Evolutionary conservation across 2,888 invertebrate species (phyloP).

Genomic region (Hydriomena furcata): DNA sequence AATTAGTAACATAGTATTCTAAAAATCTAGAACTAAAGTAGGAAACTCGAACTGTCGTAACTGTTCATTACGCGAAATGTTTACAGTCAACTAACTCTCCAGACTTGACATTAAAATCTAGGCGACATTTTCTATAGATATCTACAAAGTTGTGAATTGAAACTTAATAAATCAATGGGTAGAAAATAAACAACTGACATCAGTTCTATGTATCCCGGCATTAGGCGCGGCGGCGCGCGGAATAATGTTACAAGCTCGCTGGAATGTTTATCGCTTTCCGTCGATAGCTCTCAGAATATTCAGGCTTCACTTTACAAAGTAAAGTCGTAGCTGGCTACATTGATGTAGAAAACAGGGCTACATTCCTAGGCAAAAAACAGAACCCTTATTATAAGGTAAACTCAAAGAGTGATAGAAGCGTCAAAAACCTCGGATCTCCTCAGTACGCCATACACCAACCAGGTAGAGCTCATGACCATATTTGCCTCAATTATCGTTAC

Average conservation of each 20-base stretch:
- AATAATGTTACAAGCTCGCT: conserved; percentile 27
- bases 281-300: conserved; percentile 22
- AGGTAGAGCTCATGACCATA: no score
- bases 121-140: conserved; percentile 3
- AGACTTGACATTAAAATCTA: conserved; percentile 7
- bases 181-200: conserved; percentile 22
- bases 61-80: neutral
- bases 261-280: conserved; percentile 26
- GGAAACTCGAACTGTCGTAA: neutral
- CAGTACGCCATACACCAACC: no score
- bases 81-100: no score
- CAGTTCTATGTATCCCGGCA: conserved; percentile 19
- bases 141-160: conserved; percentile 8
- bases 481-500: no score
- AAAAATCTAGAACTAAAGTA: no score
- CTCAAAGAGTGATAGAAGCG: no score
- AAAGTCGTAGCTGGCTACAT: neutral
- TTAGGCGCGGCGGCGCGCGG: conserved; percentile 27
- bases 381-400: no score
- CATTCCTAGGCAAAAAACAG: no score
- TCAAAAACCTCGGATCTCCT: no score
- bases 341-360: conserved; percentile 3
- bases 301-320: conserved; percentile 7
- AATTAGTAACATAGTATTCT: no score
- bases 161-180: conserved; percentile 11